Evolutionary conservation across 2,113 vertebrate species (phyloP).

Genomic region (Pachypanchax playfairii): DNA sequence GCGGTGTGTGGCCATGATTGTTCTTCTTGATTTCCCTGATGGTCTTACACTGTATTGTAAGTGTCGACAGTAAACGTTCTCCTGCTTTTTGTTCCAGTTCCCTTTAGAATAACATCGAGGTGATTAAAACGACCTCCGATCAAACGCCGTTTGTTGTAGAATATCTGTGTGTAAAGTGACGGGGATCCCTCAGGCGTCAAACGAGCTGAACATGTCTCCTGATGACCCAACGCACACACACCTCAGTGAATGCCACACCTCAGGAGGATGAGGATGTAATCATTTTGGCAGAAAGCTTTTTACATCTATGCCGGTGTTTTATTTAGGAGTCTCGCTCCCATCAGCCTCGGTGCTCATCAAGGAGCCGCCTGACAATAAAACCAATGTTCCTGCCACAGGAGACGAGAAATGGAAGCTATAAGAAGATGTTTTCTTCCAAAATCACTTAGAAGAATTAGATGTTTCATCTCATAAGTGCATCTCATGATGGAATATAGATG

Average conservation of each 20-base stretch:
- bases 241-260: conserved; percentile 42
- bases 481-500: conserved; percentile 4
- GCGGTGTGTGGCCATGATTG: conserved; percentile 62
- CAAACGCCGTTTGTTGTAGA: conserved; percentile 38
- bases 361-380: conserved; percentile 35
- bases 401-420: not conserved
- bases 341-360: conserved; percentile 16
- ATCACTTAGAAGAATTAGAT: conserved; percentile 15
- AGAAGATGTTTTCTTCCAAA: conserved; percentile 7
- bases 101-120: conserved; percentile 28
- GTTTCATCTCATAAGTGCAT: not conserved
- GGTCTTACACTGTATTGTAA: conserved; percentile 41
- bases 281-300: conserved; percentile 69
- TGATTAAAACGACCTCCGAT: conserved; percentile 68
- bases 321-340: conserved; percentile 50
- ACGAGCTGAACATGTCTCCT: conserved; percentile 30
- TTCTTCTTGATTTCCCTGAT: conserved; percentile 69
- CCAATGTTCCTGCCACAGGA: conserved; percentile 23
- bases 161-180: conserved; percentile 34
- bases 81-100: conserved; percentile 26
- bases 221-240: conserved; percentile 24
- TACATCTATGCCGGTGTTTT: conserved; percentile 50
- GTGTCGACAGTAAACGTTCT: conserved; percentile 14
- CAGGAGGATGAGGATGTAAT: conserved; percentile 59
- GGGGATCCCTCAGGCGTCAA: conserved; percentile 38